phyloP scores from a whole-genome alignment of 1,140 invertebrate genomes.

The Plodia interpunctella region DNA sequence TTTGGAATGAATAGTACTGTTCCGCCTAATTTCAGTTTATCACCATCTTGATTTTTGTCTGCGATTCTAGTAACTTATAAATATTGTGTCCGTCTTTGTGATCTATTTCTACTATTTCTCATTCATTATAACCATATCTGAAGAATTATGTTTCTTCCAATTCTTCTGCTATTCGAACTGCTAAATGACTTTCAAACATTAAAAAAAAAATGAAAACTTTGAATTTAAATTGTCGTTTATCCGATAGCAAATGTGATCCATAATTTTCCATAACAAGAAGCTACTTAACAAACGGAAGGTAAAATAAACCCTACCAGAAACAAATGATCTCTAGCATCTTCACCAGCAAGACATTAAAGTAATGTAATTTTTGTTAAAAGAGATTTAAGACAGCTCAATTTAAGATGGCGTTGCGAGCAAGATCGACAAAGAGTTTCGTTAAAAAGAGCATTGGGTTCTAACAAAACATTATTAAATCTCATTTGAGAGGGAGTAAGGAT shows the following conservation, averaged over 20 bases:
- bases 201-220: background rate
- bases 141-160: too few species aligned
- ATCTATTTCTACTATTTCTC: too few species aligned
- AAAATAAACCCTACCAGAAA: conserved; percentile 30
- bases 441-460: conserved; percentile 58
- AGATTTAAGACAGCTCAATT: conserved; percentile 26
- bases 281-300: conserved; percentile 46
- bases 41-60: too few species aligned
- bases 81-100: too few species aligned
- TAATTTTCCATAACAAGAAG: conserved; percentile 50
- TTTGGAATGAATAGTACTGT: too few species aligned
- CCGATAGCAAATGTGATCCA: conserved; percentile 3
- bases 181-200: too few species aligned
- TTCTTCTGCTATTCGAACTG: too few species aligned
- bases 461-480: conserved; percentile 71
- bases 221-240: conserved; percentile 10
- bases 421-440: conserved; percentile 47
- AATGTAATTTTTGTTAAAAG: background rate
- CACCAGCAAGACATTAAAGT: background rate
- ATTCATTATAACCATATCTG: too few species aligned
- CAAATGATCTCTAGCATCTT: conserved; percentile 27
- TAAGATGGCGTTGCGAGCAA: conserved; percentile 36
- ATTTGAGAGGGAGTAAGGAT: conserved; percentile 47
- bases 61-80: too few species aligned
- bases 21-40: too few species aligned